phyloP scores from a whole-genome alignment of 2,113 vertebrate species.

The Egretta garzetta region DNA sequence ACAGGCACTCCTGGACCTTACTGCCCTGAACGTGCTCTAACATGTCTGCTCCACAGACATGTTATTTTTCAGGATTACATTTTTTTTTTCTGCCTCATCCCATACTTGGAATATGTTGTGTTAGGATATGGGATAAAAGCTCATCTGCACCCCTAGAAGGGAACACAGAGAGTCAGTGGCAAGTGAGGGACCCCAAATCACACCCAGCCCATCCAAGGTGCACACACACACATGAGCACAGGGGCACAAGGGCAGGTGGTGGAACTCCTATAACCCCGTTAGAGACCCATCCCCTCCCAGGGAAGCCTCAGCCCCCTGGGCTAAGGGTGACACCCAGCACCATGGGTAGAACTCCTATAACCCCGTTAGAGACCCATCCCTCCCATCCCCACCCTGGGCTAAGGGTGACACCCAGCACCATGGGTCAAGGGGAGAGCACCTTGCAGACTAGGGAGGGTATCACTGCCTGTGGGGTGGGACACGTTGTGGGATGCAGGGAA shows the following conservation, averaged over 20 bases:
- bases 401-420: background rate
- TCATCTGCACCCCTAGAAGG: background rate
- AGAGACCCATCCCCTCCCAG: background rate
- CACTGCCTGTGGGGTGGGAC: background rate
- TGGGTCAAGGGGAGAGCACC: background rate
- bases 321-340: background rate
- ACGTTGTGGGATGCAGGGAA: background rate
- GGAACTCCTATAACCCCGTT: fast-evolving
- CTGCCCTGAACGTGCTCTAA: no score
- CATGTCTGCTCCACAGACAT: background rate
- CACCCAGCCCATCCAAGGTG: background rate
- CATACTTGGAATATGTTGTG: background rate
- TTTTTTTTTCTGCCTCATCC: background rate
- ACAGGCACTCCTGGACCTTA: background rate
- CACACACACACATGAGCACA: fast-evolving
- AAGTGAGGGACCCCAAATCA: background rate
- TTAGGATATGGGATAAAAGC: background rate
- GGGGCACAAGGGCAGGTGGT: background rate
- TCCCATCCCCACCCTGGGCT: background rate
- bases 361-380: fast-evolving
- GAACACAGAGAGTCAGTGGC: no score
- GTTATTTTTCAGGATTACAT: background rate
- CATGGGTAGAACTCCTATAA: background rate
- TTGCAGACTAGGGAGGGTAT: background rate
- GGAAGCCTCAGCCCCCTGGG: background rate